Conservation (phyloP, 2,113 vertebrate genomes). For the Psammodynastes pulverulentus region DNA sequence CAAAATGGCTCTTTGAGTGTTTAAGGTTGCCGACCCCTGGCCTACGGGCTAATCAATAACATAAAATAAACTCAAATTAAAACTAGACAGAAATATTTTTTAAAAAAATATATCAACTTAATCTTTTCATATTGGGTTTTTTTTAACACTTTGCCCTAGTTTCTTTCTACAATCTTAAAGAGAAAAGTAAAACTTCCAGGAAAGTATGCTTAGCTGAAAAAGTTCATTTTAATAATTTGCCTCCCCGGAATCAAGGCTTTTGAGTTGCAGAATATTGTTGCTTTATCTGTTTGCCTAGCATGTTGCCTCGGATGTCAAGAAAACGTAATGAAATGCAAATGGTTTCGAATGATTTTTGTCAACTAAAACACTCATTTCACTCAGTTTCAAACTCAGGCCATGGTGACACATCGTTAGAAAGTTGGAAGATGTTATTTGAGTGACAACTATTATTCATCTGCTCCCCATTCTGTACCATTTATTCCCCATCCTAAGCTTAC, state of each 20-base stretch:
- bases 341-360: neutral
- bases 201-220: neutral
- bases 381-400: neutral
- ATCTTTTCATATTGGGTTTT: neutral
- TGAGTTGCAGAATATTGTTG: neutral
- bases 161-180: neutral
- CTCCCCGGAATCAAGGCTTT: neutral
- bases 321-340: slow-evolving; percentile 7
- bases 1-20: too few relatives aligned
- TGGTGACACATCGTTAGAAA: neutral
- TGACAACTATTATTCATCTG: neutral
- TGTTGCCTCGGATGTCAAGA: neutral
- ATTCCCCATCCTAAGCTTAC: neutral
- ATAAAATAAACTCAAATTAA: too few relatives aligned
- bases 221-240: neutral
- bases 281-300: neutral
- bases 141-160: neutral
- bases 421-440: neutral
- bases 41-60: too few relatives aligned
- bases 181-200: neutral
- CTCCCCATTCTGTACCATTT: neutral
- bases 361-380: neutral
- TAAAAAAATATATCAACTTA: neutral
- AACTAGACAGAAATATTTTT: too few relatives aligned
- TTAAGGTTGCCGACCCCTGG: too few relatives aligned